Base-by-base conservation (phyloP, 2,888 invertebrate species). In the Chorisops tibialis region DNA sequence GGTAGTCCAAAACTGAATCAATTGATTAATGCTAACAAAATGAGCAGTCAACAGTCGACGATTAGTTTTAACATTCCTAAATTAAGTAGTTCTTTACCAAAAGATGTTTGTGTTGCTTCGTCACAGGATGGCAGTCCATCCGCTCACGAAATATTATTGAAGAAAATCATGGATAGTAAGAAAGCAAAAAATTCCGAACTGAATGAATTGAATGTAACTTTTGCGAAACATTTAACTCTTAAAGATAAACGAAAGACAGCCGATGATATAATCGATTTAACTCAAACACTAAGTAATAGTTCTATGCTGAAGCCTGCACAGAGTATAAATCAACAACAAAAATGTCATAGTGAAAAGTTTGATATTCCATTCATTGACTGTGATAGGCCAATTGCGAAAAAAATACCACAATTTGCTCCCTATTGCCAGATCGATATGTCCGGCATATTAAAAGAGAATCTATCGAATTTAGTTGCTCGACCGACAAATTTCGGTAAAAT, bases 401-500 rank as follows among this genome's bases (percentile, higher is more conserved):
- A 43, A 43, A 43, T 3, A 24, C 47, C 19, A 60, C 60, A 48
- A 37, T 64, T 65, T 62, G 64, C 54, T 43, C n/a, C n/a, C 2
- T 16, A 64, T 45, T 77, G 75, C 68, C 69, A 65, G 52, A 69
- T 75, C 54, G 72, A 75, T 67, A 68, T 71, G 11, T 71, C 69
- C 37, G 24, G 22, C n/a, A 67, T 62, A 49, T 72, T 24, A 62
- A 70, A 45, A 4, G 43, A 49, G 12, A 47, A 58, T 22, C 38
- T 37, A 4, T 37, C 45, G 1, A 59, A 51, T n/a, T 37, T 45
- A 35, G 4, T n/a, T 4, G 38, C 37, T 6, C 38, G 38, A 16
- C 72, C 72, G 9, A 81, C 82, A 5, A 69, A 68, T n/a, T 80
- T 84, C 64, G 83, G 82, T n/a, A 79, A 77, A 74, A 76, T 81